Evolutionary conservation across 2,888 invertebrate genomes (phyloP), one percentile per base, ranked within the genome.

Genomic region (Flexamia atlantica): DNA sequence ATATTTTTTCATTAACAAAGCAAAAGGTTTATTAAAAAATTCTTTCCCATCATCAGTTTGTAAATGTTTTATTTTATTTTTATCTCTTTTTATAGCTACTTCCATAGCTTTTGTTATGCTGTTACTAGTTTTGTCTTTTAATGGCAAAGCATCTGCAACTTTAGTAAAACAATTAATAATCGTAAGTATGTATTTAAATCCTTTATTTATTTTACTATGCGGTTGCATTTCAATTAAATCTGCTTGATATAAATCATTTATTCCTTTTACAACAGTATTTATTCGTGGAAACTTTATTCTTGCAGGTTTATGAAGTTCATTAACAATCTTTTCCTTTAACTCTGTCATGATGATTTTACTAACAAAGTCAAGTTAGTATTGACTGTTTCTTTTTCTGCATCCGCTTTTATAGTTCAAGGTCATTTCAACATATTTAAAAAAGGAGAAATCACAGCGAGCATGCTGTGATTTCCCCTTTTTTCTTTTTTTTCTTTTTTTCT

Each of bases 171-270:
- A 83, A 53, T 80, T 50, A 42, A 81, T 81, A 20, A 57, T 30
- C 23, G 64, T 81, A 60, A 84, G 72, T 14, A 83, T 80, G 50
- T 80, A 84, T 64, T 84, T 84, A 72, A 42, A 82, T 57, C 85
- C 85, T 40, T 83, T 64, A 40, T 85, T 85, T 81, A 84, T 12
- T 50, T n/a, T 46, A 20, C 82, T 60, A 50, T 80, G 83, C 74
- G 76, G 74, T 23, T 12, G 42, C 83, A 84, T 84, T 14, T 84
- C 80, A 32, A 84, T 36, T 30, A 85, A 64, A 32, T 85, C 85
- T 1, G 83, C 60, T 28, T 84, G 82, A 79, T 70, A 85, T 14
- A 83, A 28, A 50, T 85, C 83, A 76, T 83, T 81, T 23, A 84
- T 84, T 3, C 81, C 79, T 46, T 83, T 80, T 23, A 70, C 32